Percentiles rank a stretch among this genome's conserved stretches.
phyloP scores from a whole-genome alignment of 2,888 invertebrate genomes.

The Pseudolycoriella hygida region DNA sequence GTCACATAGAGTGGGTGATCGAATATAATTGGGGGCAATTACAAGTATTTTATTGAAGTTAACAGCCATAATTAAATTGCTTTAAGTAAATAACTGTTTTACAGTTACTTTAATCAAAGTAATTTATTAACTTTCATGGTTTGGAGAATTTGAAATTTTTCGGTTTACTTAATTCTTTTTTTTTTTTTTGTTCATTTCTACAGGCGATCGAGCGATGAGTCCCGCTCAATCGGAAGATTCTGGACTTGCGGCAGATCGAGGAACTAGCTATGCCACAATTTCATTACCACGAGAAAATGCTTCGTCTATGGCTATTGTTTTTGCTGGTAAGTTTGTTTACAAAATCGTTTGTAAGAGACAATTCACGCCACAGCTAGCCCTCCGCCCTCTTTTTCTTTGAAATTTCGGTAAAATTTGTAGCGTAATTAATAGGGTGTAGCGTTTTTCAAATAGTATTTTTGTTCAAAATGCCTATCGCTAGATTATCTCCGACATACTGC shows the following conservation, averaged over 20 bases:
- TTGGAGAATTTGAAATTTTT: too few species aligned
- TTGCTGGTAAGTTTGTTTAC: constrained; percentile 20
- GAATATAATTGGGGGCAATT: too few species aligned
- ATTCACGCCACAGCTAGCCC: not conserved
- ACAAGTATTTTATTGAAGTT: too few species aligned
- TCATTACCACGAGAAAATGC: constrained; percentile 27
- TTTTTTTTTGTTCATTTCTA: constrained; percentile 5
- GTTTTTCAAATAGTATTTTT: not conserved
- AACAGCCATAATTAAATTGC: too few species aligned
- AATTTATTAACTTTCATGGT: too few species aligned
- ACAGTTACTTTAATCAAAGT: too few species aligned
- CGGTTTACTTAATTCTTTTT: not conserved
- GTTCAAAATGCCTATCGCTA: too few species aligned
- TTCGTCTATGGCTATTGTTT: constrained; percentile 26
- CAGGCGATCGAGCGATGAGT: constrained; percentile 30
- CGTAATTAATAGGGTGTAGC: not conserved
- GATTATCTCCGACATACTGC: too few species aligned
- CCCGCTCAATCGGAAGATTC: constrained; percentile 30
- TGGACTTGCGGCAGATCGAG: constrained; percentile 28
- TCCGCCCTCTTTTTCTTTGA: not conserved
- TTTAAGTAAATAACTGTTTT: too few species aligned
- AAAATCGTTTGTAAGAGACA: too few species aligned
- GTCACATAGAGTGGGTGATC: too few species aligned
- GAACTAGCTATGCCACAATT: constrained; percentile 29
- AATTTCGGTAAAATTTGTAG: not conserved